These are phyloP conservation scores for Aphelocoma californica DNA, from an alignment of 2,797 vertebrate genomes.

Conservation along the genomic window DNA sequence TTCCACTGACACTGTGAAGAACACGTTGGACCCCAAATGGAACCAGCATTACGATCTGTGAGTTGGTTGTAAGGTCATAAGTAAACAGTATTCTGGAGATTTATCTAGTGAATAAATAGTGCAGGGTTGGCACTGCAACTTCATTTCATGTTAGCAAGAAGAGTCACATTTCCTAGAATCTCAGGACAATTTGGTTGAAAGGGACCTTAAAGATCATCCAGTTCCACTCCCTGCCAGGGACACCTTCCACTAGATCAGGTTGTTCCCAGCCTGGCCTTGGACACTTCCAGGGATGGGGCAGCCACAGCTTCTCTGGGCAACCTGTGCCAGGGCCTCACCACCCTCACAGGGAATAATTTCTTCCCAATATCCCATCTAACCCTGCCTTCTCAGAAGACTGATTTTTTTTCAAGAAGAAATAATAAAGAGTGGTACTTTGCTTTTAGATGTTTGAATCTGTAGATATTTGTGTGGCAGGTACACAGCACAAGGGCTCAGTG, in stretches of 20 bases:
- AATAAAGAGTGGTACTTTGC: background rate
- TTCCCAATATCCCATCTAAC: background rate
- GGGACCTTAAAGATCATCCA: background rate
- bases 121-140: background rate
- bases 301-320: background rate
- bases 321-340: background rate
- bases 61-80: constrained; percentile 65
- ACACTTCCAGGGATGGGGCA: background rate
- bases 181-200: background rate
- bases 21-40: constrained; percentile 98
- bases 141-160: background rate
- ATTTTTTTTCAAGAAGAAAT: background rate
- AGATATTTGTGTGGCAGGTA: background rate
- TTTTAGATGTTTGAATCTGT: background rate
- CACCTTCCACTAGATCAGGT: background rate
- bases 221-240: background rate
- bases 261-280: background rate
- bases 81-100: background rate
- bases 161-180: background rate
- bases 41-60: constrained; percentile 99
- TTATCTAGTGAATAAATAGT: background rate
- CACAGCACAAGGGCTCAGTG: background rate
- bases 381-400: background rate
- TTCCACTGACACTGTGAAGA: constrained; percentile 98
- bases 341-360: background rate